Base-by-base conservation (phyloP, 2,888 invertebrate genomes). In the Globia sparganii region DNA sequence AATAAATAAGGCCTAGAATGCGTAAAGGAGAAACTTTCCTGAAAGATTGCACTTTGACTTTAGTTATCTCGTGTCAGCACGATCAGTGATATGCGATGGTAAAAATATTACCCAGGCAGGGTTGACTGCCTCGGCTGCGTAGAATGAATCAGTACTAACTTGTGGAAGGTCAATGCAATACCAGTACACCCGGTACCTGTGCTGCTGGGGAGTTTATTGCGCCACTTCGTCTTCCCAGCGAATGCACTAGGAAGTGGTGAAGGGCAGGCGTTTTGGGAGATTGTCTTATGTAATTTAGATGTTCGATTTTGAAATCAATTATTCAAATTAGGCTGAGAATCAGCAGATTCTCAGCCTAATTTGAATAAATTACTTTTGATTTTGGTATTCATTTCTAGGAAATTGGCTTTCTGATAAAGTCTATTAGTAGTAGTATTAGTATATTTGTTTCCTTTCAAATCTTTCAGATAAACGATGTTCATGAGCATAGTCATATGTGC, bases 1-100 rank as follows among this genome's bases (percentile, higher is more conserved):
- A n/a, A n/a, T n/a, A n/a, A n/a, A n/a, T 74, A 81, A 78, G 37
- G 15, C n/a, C 15, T 34, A 25, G n/a, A n/a, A 31, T 25, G 56
- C 15, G 11, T 64, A 37, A 37, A 81, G 34, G 78, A 28, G 40
- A 78, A 81, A 81, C 25, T 78, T 65, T 15, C 11, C n/a, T 40
- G 18, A 46, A 56, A 21, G 2, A 46, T 11, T 58, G 31, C 46
- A 78, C 18, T 68, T n/a, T 58, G 78, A 46, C 25, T 53, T 59
- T 31, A 25, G 46, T 46, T 31, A 34, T 49, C 40, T 56, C 21
- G 53, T 46, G 62, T 46, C 81, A 40, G 46, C 56, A 46, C 31
- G 37, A 58, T 56, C 15, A 37, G 3, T 43, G 18, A 31, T 46
- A 72, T 62, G 18, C 15, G 28, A 25, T 34, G 28, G n/a, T 9